Percentiles rank a stretch among this genome's conserved stretches.
Evolutionary conservation across 2,888 invertebrate genomes (phyloP).

Genomic region (Drosophila algonquin): DNA sequence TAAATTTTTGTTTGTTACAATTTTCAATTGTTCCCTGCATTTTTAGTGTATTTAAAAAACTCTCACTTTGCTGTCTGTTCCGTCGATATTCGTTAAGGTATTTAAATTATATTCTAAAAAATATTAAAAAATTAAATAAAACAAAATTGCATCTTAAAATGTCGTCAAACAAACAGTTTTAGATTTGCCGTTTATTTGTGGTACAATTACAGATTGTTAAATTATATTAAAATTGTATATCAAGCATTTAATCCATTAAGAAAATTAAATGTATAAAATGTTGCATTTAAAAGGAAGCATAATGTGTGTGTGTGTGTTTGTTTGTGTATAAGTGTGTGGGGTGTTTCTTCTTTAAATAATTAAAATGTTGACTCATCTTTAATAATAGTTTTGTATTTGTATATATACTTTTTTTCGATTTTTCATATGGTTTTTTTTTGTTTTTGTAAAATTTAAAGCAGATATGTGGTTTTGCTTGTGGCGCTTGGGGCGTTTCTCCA

Average conservation of each 20-base stretch:
- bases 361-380: constrained; percentile 65
- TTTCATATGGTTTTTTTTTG: constrained; percentile 10
- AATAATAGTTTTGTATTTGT: constrained; percentile 46
- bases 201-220: constrained; percentile 66
- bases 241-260: constrained; percentile 49
- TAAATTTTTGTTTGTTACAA: constrained; percentile 61
- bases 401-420: constrained; percentile 13
- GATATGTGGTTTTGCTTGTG: constrained; percentile 78
- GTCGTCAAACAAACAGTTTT: constrained; percentile 50
- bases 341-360: constrained; percentile 42
- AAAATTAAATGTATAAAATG: constrained; percentile 73
- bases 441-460: constrained; percentile 72
- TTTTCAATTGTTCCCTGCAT: constrained; percentile 80
- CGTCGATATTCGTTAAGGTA: not conserved
- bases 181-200: constrained; percentile 60
- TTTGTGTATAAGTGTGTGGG: constrained; percentile 20
- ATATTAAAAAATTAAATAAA: constrained; percentile 26
- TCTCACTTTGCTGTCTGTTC: constrained; percentile 40
- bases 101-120: not conserved
- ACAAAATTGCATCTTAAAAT: constrained; percentile 41
- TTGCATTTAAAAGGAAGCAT: constrained; percentile 78
- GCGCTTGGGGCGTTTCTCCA: constrained; percentile 61
- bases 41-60: constrained; percentile 67
- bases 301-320: constrained; percentile 56
- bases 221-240: constrained; percentile 64